Conservation (phyloP, 64 coral and sea anemone genomes). For the Pachyseris speciosa region DNA sequence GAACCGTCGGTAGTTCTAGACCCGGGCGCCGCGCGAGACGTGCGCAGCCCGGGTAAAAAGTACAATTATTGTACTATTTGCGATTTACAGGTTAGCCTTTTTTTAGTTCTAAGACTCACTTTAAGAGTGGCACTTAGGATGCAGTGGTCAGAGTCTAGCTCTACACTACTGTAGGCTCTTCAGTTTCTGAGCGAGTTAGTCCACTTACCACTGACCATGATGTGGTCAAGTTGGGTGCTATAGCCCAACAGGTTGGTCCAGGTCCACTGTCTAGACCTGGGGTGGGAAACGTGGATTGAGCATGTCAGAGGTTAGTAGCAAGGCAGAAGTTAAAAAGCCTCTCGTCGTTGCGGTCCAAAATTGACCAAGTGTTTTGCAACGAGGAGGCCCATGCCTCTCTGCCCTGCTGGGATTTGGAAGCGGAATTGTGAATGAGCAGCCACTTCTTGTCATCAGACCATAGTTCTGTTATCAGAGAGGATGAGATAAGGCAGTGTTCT, state of each 20-base stretch:
- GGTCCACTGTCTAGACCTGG: neutral
- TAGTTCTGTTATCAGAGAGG: neutral
- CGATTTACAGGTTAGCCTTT: too few species aligned
- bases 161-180: neutral
- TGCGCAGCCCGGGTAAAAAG: too few species aligned
- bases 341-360: too few species aligned
- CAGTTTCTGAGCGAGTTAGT: neutral
- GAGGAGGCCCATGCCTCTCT: neutral
- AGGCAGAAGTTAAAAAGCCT: too few species aligned
- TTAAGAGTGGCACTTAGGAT: neutral
- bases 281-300: too few species aligned
- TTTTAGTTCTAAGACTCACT: neutral
- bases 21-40: too few species aligned
- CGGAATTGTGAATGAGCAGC: neutral
- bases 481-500: neutral
- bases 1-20: too few species aligned
- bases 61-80: too few species aligned
- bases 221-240: neutral
- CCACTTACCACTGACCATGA: neutral
- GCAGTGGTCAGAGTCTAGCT: neutral
- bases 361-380: neutral
- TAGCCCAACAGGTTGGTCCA: neutral
- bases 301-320: too few species aligned
- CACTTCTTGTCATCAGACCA: constrained; percentile 30
- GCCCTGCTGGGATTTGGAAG: neutral